Base-by-base conservation (phyloP, 1,140 invertebrate species). In the Caenorhabditis elegans region DNA sequence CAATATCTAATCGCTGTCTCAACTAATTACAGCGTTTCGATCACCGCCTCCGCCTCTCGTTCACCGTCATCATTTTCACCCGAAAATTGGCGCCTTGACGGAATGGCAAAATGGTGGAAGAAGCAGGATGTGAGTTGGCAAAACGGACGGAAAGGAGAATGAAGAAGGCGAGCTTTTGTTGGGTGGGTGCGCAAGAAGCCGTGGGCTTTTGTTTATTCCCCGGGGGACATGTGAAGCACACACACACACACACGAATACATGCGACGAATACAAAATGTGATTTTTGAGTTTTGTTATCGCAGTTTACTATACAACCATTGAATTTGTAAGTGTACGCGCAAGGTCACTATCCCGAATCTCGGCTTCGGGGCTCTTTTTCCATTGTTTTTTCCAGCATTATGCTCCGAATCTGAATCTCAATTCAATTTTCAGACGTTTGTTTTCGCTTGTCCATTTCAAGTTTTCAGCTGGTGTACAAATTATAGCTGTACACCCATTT, bases 251-350 rank as follows among this genome's bases (percentile, higher is more conserved):
- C n/a, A n/a, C n/a, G n/a, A n/a, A n/a, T n/a, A n/a, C n/a, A 70
- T 70, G 60, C 60, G 34, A 70, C 60, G 60, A 70, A 70, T 70
- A 70, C 60, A 70, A 70, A 70, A 70, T 70, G 60, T 70, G 60
- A 70, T 70, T 70, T 70, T 70, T 70, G 60, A 70, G 60, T 70
- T 70, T 70, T 70, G 34, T n/a, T n/a, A n/a, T 70, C 19, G 31
- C n/a, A 70, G 31, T 70, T 70, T 22, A 70, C 60, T 70, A 70
- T 70, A 70, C 60, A 70, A 70, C 60, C 60, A 43, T 70, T 39
- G 34, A 22, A 39, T 39, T 43, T 22, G 34, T 70, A 24, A 24
- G 8, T 15, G 43, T 15, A 43, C 5, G 36, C 34, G 8, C n/a
- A 70, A 39, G 34, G 34, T 39, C 60, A 22, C 5, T 19, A n/a